Percentiles rank a stretch among this genome's conserved stretches.
Conservation (phyloP, 2,113 vertebrate genomes). For the Brienomyrus longianalis region DNA sequence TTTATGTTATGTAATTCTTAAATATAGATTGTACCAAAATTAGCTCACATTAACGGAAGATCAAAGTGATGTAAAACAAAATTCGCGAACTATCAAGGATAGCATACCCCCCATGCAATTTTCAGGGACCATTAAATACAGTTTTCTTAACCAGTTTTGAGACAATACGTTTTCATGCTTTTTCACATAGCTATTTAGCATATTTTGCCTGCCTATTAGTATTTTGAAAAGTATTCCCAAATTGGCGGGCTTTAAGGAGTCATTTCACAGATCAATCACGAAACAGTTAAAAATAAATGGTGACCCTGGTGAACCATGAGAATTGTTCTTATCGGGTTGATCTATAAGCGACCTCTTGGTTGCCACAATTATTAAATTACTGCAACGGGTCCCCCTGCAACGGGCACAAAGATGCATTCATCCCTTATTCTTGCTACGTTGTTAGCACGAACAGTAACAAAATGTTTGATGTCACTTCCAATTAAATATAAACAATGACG, state of each 20-base stretch:
- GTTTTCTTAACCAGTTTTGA: neutral
- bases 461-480: conserved; percentile 68
- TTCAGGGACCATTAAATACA: neutral
- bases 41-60: neutral
- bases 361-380: conserved; percentile 70
- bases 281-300: conserved; percentile 57
- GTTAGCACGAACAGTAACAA: conserved; percentile 57
- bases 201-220: neutral
- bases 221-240: neutral
- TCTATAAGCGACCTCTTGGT: conserved; percentile 72
- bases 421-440: conserved; percentile 48
- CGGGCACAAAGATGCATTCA: conserved; percentile 64
- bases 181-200: neutral
- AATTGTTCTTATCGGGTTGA: conserved; percentile 51
- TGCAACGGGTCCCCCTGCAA: conserved; percentile 53
- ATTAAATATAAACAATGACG: conserved; percentile 64
- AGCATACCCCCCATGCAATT: neutral
- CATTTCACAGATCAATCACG: conserved; percentile 39
- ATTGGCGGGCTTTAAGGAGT: conserved; percentile 22
- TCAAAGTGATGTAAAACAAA: neutral
- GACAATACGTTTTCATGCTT: neutral
- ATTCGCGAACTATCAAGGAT: neutral
- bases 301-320: conserved; percentile 51
- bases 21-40: neutral
- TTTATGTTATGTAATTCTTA: neutral